Base-by-base conservation (phyloP, 1,140 invertebrate species). In the Pemphigus obesinymphae region DNA sequence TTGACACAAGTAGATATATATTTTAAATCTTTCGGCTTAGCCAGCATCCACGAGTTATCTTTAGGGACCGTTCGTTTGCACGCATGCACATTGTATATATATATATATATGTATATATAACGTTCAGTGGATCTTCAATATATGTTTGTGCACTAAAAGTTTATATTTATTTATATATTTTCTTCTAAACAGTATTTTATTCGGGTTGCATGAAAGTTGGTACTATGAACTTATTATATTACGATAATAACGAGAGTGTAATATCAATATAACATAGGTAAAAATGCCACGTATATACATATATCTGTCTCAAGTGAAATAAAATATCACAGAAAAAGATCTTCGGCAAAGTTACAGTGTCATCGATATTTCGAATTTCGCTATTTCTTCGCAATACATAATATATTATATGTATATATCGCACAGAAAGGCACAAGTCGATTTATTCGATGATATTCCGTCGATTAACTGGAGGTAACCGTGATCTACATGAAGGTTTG, bases 91-190 rank as follows among this genome's bases (percentile, higher is more conserved):
- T 6, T 61, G 15, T 20, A 31, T 20, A 2, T 31, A n/a, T 13
- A 40, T 37, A 68, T 20, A 17, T 31, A 37, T 37, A 34, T 34
- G 37, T 20, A 37, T 7, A 53, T 53, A 53, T n/a, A n/a, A n/a
- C 17, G 29, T 20, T n/a, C n/a, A n/a, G n/a, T n/a, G n/a, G n/a
- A n/a, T n/a, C n/a, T n/a, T n/a, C n/a, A n/a, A n/a, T 31, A 34
- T 34, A 34, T 31, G 1, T 11, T 23, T 6, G 17, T 10, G 63
- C 8, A 70, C 37, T 70, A 43, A 45, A 70, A 11, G 23, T 70
- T 70, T 43, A 70, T 70, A 70, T 70, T 11, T 66, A 37, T 66
- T 66, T 63, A 34, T 63, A n/a, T 43, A 34, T 70, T 70, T 70
- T 15, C 34, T 40, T 31, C 11, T 70, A 70, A 17, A 29, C 6